Evolutionary conservation across 1,140 invertebrate species (phyloP), one percentile per base, ranked within the genome.

Genomic region (Acyrthosiphon pisum): DNA sequence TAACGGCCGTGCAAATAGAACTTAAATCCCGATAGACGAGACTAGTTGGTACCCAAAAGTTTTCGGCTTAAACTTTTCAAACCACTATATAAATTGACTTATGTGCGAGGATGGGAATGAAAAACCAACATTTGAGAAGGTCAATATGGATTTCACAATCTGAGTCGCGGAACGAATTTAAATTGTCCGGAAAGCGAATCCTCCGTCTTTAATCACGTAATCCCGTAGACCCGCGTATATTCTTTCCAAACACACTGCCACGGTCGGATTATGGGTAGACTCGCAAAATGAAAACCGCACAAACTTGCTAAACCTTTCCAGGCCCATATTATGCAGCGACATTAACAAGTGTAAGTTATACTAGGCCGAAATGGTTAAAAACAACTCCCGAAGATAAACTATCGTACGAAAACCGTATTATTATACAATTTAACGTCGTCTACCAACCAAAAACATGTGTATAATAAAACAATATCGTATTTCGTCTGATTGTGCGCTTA

Each of bases 101-200:
- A 44, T 68, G 56, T 56, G 53, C 4, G 7, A 37, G 48, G 88
- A 90, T 41, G 26, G 37, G 41, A 90, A 90, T 37, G 89, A 44
- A 90, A 90, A 68, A 90, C 89, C 89, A 90, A 90, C 89, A 90
- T 89, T 41, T 26, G 48, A 56, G 50, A 89, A 89, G 88, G 89
- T 68, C 89, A 90, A 90, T 90, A 90, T 44, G 37, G 89, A 90
- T 90, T 90, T 44, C 53, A 44, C 89, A 56, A 68, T 41, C 50
- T 50, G 53, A 90, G 53, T 90, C 89, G 56, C 37, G 53, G 26
- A 44, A 90, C 37, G 89, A 90, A 90, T 90, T 90, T 90, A 90
- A 90, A 90, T 90, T 44, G 89, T 90, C 89, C 89, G 37, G 8
- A 68, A 90, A 35, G 88, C 50, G 35, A 56, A 56, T 68, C 53